A percentile compares a stretch with the other conserved stretches of the same genome.
Evolutionary conservation across 1,140 invertebrate species (phyloP).

Genomic region (Coptotermes formosanus): DNA sequence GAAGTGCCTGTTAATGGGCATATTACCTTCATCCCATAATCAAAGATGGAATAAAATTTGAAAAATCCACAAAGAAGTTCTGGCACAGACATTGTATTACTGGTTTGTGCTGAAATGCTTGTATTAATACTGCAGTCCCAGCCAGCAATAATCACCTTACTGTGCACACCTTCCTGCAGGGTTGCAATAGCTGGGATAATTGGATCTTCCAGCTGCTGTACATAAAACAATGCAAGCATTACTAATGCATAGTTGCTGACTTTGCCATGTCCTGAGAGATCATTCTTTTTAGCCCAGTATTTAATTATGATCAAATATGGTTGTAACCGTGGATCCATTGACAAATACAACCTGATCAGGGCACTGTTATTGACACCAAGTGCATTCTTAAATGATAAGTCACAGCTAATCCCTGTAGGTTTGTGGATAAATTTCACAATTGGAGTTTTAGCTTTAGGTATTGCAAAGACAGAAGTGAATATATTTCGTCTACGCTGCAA

Average conservation of each 20-base stretch:
- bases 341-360: conserved; percentile 58
- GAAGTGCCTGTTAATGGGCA: conserved; percentile 51
- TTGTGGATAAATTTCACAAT: conserved; percentile 67
- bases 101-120: conserved; percentile 34
- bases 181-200: conserved; percentile 48
- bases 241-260: conserved; percentile 61
- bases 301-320: conserved; percentile 63
- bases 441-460: conserved; percentile 66
- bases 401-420: conserved; percentile 57
- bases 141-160: conserved; percentile 43
- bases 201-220: conserved; percentile 54
- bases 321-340: conserved; percentile 55
- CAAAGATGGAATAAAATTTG: conserved; percentile 49
- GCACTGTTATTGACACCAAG: conserved; percentile 61
- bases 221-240: conserved; percentile 62
- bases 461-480: conserved; percentile 57
- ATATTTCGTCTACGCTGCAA: conserved; percentile 37
- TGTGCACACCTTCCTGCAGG: conserved; percentile 43
- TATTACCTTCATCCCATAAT: conserved; percentile 48
- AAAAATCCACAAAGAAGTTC: conserved; percentile 53
- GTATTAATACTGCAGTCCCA: conserved; percentile 53
- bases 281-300: conserved; percentile 63
- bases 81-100: conserved; percentile 41
- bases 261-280: conserved; percentile 51
- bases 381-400: conserved; percentile 68